phyloP scores from a whole-genome alignment of 1,140 invertebrate species.

The Drosophila persimilis region DNA sequence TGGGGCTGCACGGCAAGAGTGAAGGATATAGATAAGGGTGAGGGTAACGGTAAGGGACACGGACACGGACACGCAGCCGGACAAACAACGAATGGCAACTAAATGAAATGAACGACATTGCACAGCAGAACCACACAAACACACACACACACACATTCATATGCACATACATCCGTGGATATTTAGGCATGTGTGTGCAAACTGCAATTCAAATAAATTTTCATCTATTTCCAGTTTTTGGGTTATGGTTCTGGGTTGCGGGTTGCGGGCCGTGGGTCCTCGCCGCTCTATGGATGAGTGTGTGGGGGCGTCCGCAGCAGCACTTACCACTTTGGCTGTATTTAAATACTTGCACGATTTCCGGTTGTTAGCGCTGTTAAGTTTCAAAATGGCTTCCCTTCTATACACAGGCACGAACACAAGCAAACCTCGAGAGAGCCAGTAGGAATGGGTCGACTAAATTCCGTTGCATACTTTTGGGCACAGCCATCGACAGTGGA shows the following conservation, averaged over 20 bases:
- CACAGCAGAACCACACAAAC: conserved; percentile 16
- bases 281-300: too few relatives aligned
- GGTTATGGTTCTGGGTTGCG: conserved; percentile 32
- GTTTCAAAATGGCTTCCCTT: conserved; percentile 71
- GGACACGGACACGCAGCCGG: neutral
- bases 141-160: conserved; percentile 5
- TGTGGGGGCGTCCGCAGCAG: conserved; percentile 24
- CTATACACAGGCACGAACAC: conserved; percentile 10
- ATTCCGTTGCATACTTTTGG: conserved; percentile 62
- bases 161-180: neutral
- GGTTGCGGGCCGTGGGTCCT: conserved; percentile 6
- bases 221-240: conserved; percentile 76
- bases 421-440: conserved; percentile 5
- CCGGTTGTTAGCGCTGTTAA: conserved; percentile 74
- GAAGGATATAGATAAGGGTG: neutral
- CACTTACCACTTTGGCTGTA: conserved; percentile 67
- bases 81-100: conserved; percentile 14
- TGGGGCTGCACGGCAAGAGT: neutral
- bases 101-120: conserved; percentile 38
- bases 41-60: too few relatives aligned
- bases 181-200: too few relatives aligned
- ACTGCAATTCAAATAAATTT: conserved; percentile 70
- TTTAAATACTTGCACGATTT: conserved; percentile 81
- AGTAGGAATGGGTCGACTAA: neutral
- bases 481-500: conserved; percentile 40